Percentiles rank a stretch among this genome's conserved stretches.
Conservation (phyloP, 2,797 vertebrate genomes). For the Sylvia borin region DNA sequence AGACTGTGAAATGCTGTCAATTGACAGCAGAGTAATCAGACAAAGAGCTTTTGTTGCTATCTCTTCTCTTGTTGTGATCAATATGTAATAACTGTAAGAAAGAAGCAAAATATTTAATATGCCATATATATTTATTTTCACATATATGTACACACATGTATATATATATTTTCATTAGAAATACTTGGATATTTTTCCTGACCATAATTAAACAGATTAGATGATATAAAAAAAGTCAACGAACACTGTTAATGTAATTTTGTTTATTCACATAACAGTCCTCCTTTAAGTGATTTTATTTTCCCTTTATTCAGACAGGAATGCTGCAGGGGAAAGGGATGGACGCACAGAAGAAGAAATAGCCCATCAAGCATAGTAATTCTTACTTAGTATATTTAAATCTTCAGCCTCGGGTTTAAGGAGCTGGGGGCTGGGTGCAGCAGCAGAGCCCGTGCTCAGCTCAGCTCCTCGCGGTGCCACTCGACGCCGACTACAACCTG, state of each 20-base stretch:
- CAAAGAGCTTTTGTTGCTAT: background rate
- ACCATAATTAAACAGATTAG: background rate
- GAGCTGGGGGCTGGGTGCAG: background rate
- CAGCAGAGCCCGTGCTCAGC: background rate
- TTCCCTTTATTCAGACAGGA: background rate
- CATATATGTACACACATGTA: too few relatives aligned
- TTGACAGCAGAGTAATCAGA: background rate
- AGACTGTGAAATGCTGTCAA: background rate
- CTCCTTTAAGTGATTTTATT: background rate
- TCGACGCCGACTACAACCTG: fast-evolving
- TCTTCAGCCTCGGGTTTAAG: background rate
- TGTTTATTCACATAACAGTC: background rate
- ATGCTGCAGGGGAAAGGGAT: background rate
- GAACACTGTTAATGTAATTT: background rate
- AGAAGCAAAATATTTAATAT: background rate
- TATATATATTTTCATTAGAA: background rate
- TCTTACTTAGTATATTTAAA: background rate
- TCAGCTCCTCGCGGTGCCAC: background rate
- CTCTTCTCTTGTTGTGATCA: background rate
- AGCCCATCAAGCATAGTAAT: background rate
- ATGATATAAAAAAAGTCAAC: background rate
- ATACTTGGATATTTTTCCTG: background rate
- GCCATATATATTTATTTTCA: background rate
- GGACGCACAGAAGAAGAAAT: background rate
- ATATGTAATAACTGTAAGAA: background rate